phyloP scores from a whole-genome alignment of 2,113 vertebrate species.

The Rhinichthys klamathensis region DNA sequence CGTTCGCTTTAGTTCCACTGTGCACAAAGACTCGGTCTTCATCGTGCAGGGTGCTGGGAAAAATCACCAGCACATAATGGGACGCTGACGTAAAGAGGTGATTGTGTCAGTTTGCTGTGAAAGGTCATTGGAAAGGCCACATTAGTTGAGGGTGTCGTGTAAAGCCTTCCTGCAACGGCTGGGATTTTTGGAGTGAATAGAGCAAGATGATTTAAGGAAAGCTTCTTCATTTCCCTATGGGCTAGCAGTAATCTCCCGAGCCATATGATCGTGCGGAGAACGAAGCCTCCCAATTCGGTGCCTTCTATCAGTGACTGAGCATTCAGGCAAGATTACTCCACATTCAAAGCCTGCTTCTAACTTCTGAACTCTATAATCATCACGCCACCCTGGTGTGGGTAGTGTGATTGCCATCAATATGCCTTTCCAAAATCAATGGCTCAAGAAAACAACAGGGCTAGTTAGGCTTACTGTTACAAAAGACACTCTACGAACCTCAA shows the following conservation, averaged over 20 bases:
- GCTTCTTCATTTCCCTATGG: conserved; percentile 43
- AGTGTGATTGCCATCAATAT: conserved; percentile 13
- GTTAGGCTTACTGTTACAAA: conserved; percentile 4
- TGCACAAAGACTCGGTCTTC: neutral
- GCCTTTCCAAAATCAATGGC: conserved; percentile 30
- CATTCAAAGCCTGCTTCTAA: conserved; percentile 30
- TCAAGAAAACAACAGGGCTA: conserved; percentile 17
- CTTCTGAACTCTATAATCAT: conserved; percentile 35
- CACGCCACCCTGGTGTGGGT: neutral
- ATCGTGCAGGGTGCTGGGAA: neutral
- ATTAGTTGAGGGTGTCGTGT: conserved; percentile 9
- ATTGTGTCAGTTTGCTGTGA: conserved; percentile 27
- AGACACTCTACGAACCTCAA: neutral
- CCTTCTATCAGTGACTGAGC: conserved; percentile 25
- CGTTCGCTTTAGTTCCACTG: neutral
- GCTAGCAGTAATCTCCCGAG: conserved; percentile 41
- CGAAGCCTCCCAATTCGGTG: conserved; percentile 1
- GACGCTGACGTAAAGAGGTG: neutral
- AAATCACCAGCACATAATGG: neutral
- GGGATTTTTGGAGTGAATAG: conserved; percentile 36
- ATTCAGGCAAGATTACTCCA: conserved; percentile 41
- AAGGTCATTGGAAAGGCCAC: conserved; percentile 45
- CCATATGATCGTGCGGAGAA: conserved; percentile 41
- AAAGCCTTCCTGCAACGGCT: conserved; percentile 23
- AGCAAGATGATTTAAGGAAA: conserved; percentile 36